These are phyloP conservation scores for Fukomys damarensis DNA, from an alignment of 2,113 vertebrate species.

Conservation along the genomic window DNA sequence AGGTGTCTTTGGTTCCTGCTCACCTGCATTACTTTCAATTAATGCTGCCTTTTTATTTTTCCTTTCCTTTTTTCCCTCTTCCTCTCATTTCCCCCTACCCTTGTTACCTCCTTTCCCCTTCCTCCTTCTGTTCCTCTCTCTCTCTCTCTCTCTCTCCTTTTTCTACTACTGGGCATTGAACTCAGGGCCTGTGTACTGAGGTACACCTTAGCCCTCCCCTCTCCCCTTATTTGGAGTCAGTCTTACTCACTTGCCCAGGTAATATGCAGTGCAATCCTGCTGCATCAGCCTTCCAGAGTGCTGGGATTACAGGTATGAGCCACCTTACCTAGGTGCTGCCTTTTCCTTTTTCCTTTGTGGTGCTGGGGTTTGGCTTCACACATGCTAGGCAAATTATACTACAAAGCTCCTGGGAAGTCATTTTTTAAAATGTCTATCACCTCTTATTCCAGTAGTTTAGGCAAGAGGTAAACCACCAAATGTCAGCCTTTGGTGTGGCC, in stretches of 20 bases:
- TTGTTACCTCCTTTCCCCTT: background rate
- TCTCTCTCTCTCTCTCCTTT: background rate
- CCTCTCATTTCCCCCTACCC: background rate
- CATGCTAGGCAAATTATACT: background rate
- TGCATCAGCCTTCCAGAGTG: background rate
- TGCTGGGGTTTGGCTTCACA: background rate
- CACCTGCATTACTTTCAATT: background rate
- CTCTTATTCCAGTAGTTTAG: background rate
- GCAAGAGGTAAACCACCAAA: background rate
- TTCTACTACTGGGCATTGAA: background rate
- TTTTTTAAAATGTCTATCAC: background rate
- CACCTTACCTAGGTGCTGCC: background rate
- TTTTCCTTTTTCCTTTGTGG: background rate
- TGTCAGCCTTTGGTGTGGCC: background rate
- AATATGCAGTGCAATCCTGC: background rate
- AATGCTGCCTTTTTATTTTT: background rate
- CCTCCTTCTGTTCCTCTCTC: too few species aligned
- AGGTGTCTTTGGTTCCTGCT: background rate
- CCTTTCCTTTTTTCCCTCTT: background rate
- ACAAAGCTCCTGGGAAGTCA: background rate
- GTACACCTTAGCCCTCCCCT: background rate
- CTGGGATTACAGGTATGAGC: background rate
- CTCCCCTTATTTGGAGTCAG: background rate
- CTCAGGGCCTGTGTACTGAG: background rate
- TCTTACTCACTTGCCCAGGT: background rate